Evolutionary conservation across 2,797 vertebrate species (phyloP).

Genomic region (Vipera ursinii): DNA sequence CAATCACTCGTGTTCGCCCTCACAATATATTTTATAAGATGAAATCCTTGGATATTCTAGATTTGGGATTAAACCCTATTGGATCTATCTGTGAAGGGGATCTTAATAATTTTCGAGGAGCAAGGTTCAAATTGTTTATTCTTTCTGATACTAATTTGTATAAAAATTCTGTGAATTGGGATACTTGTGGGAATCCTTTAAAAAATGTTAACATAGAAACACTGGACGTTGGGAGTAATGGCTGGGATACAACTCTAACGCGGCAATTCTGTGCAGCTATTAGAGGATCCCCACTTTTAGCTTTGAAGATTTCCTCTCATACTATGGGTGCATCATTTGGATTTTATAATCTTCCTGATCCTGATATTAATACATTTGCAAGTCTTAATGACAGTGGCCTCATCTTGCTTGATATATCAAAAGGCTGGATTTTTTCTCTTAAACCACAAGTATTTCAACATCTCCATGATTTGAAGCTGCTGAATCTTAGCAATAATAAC

Average conservation of each 20-base stretch:
- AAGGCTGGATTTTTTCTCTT: conserved; percentile 76
- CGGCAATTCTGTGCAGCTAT: conserved; percentile 72
- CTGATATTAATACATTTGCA: conserved; percentile 74
- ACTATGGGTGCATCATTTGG: conserved; percentile 76
- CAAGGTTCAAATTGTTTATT: conserved; percentile 71
- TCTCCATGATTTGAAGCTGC: conserved; percentile 62
- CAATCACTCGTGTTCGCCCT: conserved; percentile 72
- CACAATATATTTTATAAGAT: conserved; percentile 78
- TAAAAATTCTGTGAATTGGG: conserved; percentile 60
- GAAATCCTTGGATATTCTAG: conserved; percentile 67
- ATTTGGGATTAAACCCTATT: conserved; percentile 74
- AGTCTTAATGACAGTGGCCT: conserved; percentile 74
- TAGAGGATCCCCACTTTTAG: conserved; percentile 71
- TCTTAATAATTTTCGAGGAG: conserved; percentile 78
- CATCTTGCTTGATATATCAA: conserved; percentile 72
- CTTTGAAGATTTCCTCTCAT: conserved; percentile 66
- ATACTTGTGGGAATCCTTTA: conserved; percentile 81
- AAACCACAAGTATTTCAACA: conserved; percentile 69
- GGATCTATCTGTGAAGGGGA: conserved; percentile 77
- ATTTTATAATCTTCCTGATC: conserved; percentile 75
- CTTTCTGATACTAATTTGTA: conserved; percentile 61
- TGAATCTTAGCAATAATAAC: conserved; percentile 77
- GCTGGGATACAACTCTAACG: conserved; percentile 51
- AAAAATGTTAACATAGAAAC: conserved; percentile 68
- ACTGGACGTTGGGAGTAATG: conserved; percentile 71